Conservation (phyloP, 1,140 invertebrate species). For the Papilio helenus region DNA sequence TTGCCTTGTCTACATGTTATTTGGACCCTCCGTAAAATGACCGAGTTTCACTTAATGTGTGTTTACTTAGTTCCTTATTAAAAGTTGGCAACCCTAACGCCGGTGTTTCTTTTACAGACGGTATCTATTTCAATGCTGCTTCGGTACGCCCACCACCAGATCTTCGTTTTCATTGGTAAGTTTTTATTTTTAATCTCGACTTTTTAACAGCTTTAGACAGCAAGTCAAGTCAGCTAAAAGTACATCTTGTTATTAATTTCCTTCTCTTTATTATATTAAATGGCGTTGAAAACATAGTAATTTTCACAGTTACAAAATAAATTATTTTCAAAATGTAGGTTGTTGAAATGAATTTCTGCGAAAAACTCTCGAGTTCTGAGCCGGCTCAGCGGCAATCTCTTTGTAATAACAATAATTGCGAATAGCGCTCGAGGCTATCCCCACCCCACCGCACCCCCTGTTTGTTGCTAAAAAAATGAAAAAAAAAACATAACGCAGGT, state of each 20-base stretch:
- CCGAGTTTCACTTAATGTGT: neutral
- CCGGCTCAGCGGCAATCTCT: slow-evolving; percentile 78
- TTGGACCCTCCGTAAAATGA: slow-evolving; percentile 6
- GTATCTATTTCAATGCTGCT: slow-evolving; percentile 98
- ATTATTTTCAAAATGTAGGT: slow-evolving; percentile 60
- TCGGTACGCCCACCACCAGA: slow-evolving; percentile 99
- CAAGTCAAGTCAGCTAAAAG: too few species aligned
- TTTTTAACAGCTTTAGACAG: too few species aligned
- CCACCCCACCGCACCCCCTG: slow-evolving; percentile 50
- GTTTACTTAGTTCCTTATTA: neutral
- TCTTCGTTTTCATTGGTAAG: slow-evolving; percentile 99
- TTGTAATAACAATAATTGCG: slow-evolving; percentile 82
- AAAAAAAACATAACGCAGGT: slow-evolving; percentile 63
- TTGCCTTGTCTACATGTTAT: slow-evolving; percentile 54
- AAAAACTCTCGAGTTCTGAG: slow-evolving; percentile 72
- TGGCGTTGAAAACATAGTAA: neutral
- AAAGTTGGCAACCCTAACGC: neutral
- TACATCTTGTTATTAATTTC: neutral
- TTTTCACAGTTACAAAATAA: slow-evolving; percentile 44
- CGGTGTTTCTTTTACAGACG: slow-evolving; percentile 90
- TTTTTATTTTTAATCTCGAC: slow-evolving; percentile 45
- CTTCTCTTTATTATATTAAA: neutral
- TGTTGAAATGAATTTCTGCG: slow-evolving; percentile 65
- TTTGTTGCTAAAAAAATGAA: slow-evolving; percentile 61
- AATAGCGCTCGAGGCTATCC: slow-evolving; percentile 68